Conservation (phyloP, 1,140 invertebrate species). For the Drosophila setifemur region DNA sequence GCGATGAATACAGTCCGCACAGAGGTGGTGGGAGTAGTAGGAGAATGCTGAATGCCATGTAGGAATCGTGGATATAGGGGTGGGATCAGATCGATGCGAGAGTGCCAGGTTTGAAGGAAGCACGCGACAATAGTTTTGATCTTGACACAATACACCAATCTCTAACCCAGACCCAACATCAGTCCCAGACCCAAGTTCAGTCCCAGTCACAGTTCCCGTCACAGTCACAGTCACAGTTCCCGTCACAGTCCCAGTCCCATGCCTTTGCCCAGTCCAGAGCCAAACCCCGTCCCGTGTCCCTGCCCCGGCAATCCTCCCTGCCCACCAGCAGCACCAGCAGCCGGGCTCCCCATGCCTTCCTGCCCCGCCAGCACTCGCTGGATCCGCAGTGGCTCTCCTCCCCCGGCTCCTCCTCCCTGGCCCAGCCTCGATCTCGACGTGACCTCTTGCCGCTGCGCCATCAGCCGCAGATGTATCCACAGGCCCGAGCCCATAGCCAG, state of each 20-base stretch:
- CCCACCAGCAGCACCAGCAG: conserved; percentile 10
- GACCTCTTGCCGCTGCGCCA: conserved; percentile 68
- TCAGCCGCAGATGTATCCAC: conserved; percentile 59
- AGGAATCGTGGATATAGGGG: conserved; percentile 83
- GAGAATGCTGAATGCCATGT: conserved; percentile 83
- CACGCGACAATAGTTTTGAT: conserved; percentile 80
- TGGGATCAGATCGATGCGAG: conserved; percentile 82
- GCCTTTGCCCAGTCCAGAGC: conserved; percentile 15
- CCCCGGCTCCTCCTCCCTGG: conserved; percentile 32
- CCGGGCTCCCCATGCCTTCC: conserved; percentile 16
- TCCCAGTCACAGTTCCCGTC: conserved; percentile 17
- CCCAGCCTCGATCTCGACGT: conserved; percentile 28
- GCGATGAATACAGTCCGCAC: conserved; percentile 82
- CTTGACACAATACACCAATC: conserved; percentile 70
- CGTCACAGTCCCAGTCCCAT: conserved; percentile 23
- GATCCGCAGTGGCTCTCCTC: conserved; percentile 56
- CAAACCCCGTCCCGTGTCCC: conserved; percentile 14
- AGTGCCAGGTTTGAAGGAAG: conserved; percentile 77
- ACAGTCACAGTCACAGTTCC: conserved; percentile 22
- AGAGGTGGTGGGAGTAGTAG: conserved; percentile 82
- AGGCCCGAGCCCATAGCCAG: conserved; percentile 33
- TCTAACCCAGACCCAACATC: too few species aligned
- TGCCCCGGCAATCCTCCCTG: conserved; percentile 42
- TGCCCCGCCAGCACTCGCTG: not conserved
- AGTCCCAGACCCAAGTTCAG: conserved; percentile 20